phyloP scores from a whole-genome alignment of 2,113 vertebrate genomes.

The Xenus cinereus region DNA sequence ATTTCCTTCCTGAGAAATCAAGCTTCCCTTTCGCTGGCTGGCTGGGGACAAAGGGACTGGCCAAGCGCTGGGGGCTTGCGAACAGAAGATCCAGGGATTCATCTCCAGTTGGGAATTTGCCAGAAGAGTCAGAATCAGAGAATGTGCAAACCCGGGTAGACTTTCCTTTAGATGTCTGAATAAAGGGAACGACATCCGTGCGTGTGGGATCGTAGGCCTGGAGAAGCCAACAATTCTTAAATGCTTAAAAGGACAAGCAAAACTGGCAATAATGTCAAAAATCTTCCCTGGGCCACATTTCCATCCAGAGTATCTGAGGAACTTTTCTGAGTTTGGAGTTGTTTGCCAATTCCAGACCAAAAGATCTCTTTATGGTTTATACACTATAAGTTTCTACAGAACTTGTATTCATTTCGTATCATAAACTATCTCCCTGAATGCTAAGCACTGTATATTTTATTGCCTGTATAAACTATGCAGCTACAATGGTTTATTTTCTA shows the following conservation, averaged over 20 bases:
- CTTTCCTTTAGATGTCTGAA: background rate
- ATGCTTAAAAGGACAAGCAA: background rate
- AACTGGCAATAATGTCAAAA: background rate
- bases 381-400: background rate
- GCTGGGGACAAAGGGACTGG: background rate
- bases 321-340: background rate
- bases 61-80: background rate
- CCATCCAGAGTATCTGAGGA: background rate
- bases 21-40: background rate
- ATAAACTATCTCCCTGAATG: background rate
- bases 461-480: background rate
- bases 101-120: background rate
- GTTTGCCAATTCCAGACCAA: background rate
- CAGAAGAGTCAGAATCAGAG: background rate
- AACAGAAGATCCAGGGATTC: background rate
- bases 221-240: background rate
- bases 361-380: background rate
- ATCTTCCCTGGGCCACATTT: background rate
- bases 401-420: background rate
- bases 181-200: background rate
- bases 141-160: fast-evolving
- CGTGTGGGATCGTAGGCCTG: fast-evolving
- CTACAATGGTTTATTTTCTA: background rate
- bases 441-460: background rate
- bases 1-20: background rate